Evolutionary conservation across 2,113 vertebrate genomes (phyloP).

Genomic region (Sphaerodactylus townsendi): DNA sequence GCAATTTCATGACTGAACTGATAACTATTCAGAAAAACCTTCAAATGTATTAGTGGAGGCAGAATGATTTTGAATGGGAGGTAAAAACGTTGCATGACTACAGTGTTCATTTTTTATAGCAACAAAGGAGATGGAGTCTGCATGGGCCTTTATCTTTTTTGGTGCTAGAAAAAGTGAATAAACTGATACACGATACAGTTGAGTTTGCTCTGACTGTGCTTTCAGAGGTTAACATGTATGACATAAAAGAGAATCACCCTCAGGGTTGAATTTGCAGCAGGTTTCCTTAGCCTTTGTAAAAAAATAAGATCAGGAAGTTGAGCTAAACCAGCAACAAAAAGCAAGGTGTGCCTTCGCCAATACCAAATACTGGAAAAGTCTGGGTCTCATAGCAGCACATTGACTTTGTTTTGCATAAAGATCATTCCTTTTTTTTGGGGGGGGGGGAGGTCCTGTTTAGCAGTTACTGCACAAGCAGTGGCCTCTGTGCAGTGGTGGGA

Average conservation of each 20-base stretch:
- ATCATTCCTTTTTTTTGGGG: not conserved
- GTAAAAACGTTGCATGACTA: not conserved
- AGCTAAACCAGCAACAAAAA: not conserved
- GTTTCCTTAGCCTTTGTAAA: not conserved
- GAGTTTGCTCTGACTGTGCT: not conserved
- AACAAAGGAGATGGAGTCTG: not conserved
- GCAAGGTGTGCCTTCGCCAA: not conserved
- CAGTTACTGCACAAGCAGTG: not conserved
- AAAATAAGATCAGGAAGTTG: fast-evolving
- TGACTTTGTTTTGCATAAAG: fast-evolving
- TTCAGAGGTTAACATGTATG: not conserved
- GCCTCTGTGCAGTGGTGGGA: not conserved
- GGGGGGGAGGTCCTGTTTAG: not conserved
- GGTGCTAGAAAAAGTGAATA: fast-evolving
- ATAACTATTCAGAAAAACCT: not conserved
- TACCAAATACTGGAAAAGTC: fast-evolving
- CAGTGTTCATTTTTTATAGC: not conserved
- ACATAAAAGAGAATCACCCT: not conserved
- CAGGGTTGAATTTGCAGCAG: not conserved
- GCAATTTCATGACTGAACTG: not conserved
- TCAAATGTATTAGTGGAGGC: not conserved
- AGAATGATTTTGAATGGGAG: not conserved
- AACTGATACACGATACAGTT: not conserved
- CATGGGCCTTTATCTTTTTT: not conserved
- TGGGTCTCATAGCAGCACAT: fast-evolving